phyloP scores from a whole-genome alignment of 2,797 vertebrate species.

The Melanotaenia nigrans region DNA sequence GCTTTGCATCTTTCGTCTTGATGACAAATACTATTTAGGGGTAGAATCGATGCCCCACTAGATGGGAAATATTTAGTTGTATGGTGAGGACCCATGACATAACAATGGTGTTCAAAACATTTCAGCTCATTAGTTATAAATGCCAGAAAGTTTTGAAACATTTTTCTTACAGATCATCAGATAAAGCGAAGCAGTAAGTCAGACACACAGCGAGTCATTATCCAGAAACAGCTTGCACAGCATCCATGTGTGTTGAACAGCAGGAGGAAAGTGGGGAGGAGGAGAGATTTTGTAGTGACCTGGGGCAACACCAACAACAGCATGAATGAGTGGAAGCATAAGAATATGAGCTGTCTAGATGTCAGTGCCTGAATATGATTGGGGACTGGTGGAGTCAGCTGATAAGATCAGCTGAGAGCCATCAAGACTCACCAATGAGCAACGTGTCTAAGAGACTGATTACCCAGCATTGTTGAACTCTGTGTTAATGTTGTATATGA shows the following conservation, averaged over 20 bases:
- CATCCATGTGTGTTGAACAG: constrained; percentile 44
- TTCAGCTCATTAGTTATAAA: neutral
- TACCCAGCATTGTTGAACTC: constrained; percentile 10
- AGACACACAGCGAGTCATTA: constrained; percentile 32
- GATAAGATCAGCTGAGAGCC: constrained; percentile 18
- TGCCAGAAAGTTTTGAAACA: neutral
- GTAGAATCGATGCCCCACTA: neutral
- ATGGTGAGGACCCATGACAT: neutral
- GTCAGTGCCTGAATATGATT: constrained; percentile 15
- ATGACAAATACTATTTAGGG: neutral
- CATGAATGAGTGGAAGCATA: constrained; percentile 17
- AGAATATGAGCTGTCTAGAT: constrained; percentile 31
- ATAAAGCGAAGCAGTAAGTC: constrained; percentile 12
- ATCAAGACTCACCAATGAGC: constrained; percentile 11
- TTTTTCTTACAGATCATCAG: neutral
- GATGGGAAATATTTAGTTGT: neutral
- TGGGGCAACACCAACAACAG: constrained; percentile 31
- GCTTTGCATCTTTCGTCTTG: neutral
- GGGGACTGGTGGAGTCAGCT: constrained; percentile 13
- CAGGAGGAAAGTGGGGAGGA: constrained; percentile 13
- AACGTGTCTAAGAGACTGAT: constrained; percentile 16
- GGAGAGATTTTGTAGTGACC: constrained; percentile 24
- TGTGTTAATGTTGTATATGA: constrained; percentile 23
- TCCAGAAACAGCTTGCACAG: constrained; percentile 41
- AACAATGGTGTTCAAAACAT: neutral